Conservation (phyloP, 1,140 invertebrate genomes). For the Helicoverpa zea region DNA sequence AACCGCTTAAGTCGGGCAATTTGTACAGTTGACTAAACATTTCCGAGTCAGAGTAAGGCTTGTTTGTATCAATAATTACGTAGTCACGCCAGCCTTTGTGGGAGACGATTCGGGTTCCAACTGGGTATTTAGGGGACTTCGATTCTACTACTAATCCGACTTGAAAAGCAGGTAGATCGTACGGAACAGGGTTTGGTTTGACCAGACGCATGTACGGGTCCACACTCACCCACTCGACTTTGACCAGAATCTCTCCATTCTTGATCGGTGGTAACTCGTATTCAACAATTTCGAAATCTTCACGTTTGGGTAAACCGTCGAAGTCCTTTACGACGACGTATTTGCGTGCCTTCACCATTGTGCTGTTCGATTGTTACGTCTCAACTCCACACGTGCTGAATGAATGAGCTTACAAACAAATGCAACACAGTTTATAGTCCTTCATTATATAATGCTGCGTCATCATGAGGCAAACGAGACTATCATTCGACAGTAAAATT, state of each 20-base stretch:
- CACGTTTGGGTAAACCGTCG: constrained; percentile 74
- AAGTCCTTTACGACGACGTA: constrained; percentile 77
- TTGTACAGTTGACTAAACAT: constrained; percentile 49
- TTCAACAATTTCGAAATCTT: constrained; percentile 78
- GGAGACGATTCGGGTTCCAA: constrained; percentile 86
- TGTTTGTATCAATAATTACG: constrained; percentile 22
- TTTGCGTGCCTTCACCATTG: constrained; percentile 67
- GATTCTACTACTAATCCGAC: constrained; percentile 70
- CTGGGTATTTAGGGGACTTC: constrained; percentile 82
- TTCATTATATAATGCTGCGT: constrained; percentile 1
- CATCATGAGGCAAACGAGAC: neutral
- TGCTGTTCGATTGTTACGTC: neutral
- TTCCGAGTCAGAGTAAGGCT: neutral
- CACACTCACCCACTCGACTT: constrained; percentile 84
- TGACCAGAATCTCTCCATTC: constrained; percentile 78
- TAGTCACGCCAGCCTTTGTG: constrained; percentile 87
- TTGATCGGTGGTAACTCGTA: constrained; percentile 70
- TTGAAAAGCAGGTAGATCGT: constrained; percentile 76
- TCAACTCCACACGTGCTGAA: no score
- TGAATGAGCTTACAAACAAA: constrained; percentile 22
- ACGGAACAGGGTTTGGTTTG: constrained; percentile 65
- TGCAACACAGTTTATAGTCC: constrained; percentile 8
- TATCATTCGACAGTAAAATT: no score
- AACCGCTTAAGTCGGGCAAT: constrained; percentile 55
- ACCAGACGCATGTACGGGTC: constrained; percentile 85